Percentiles rank a stretch among this genome's conserved stretches.
phyloP scores from a whole-genome alignment of 2,113 vertebrate genomes.

The Cavia porcellus region DNA sequence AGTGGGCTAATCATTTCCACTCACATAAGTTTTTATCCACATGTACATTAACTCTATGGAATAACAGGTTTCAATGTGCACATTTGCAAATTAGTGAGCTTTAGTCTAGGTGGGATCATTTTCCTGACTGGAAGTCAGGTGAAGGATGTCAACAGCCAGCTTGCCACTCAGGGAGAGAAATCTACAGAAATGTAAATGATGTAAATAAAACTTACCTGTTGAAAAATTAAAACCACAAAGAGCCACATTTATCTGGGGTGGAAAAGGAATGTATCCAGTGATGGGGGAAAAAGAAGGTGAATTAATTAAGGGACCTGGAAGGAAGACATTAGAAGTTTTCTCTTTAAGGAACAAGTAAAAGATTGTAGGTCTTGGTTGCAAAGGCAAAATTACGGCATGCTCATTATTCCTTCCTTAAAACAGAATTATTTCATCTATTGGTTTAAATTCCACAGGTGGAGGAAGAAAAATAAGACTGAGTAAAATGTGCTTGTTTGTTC shows the following conservation, averaged over 20 bases:
- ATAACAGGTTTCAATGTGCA: not conserved
- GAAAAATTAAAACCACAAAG: conserved; percentile 56
- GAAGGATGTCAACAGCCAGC: not conserved
- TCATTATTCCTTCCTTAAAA: not conserved
- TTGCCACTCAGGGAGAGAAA: not conserved
- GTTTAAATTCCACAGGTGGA: conserved; percentile 55
- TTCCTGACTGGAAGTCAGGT: conserved; percentile 1
- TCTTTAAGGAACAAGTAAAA: conserved; percentile 65
- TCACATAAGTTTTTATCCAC: not conserved
- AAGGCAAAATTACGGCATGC: conserved; percentile 15
- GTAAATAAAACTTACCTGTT: conserved; percentile 66
- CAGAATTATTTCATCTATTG: conserved; percentile 48
- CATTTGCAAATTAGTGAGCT: not conserved
- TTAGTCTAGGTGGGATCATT: not conserved
- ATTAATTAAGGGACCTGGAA: conserved; percentile 69
- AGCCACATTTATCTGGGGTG: conserved; percentile 48
- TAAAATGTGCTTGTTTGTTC: conserved; percentile 53
- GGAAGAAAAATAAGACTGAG: not conserved
- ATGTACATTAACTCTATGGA: not conserved
- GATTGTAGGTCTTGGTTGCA: not conserved
- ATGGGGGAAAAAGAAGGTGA: conserved; percentile 40
- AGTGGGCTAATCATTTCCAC: not conserved
- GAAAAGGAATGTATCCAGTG: conserved; percentile 43
- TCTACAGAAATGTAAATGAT: conserved; percentile 66
- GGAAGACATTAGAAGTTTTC: conserved; percentile 52